Evolutionary conservation across 1,140 invertebrate genomes (phyloP).

Genomic region (Lucilia sericata): DNA sequence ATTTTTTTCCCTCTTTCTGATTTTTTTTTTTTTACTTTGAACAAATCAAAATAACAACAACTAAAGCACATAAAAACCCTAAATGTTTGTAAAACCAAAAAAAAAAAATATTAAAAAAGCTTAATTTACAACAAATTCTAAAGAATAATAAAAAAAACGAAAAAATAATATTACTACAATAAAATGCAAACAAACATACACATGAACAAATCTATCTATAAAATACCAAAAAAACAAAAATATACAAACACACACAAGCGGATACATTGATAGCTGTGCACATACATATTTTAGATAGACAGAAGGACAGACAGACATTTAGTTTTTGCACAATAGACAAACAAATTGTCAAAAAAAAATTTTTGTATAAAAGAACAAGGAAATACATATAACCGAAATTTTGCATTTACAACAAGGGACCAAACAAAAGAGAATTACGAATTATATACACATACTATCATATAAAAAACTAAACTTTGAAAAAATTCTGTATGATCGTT

Average conservation of each 20-base stretch:
- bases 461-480: neutral
- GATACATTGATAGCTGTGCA: neutral
- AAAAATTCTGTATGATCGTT: neutral
- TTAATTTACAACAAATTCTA: conserved; percentile 52
- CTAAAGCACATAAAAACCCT: neutral
- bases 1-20: neutral
- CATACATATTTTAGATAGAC: neutral
- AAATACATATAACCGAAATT: neutral
- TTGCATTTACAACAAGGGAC: neutral
- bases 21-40: neutral
- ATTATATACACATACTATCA: neutral
- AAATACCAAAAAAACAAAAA: too few species aligned
- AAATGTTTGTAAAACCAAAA: conserved; percentile 2
- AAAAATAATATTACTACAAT: conserved; percentile 1
- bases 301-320: neutral
- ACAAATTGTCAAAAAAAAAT: conserved; percentile 17
- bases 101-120: neutral
- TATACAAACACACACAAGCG: too few species aligned
- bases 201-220: too few species aligned
- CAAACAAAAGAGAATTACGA: neutral
- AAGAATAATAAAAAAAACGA: conserved; percentile 44
- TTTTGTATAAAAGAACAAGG: neutral
- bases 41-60: neutral
- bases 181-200: neutral
- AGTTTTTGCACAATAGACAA: conserved; percentile 10